A percentile compares a stretch with the other conserved stretches of the same genome.
These are phyloP conservation scores for Polylopha cassiicola DNA, from an alignment of 2,888 invertebrate species.

Conservation along the genomic window DNA sequence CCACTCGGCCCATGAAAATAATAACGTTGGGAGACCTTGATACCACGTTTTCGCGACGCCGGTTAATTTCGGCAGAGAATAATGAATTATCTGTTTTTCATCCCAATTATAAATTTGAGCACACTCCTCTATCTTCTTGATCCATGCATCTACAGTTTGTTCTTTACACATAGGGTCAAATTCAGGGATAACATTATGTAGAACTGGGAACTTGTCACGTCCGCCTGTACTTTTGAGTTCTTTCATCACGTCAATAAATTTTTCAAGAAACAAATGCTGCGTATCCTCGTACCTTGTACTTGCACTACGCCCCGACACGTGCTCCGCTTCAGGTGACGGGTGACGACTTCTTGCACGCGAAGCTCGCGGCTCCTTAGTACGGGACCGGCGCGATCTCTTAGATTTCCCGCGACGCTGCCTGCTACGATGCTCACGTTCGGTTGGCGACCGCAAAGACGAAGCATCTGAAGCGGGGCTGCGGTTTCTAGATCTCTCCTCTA, in stretches of 20 bases:
- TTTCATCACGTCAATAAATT: not conserved
- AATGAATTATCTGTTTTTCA: constrained; percentile 14
- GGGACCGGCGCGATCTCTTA: too few relatives aligned
- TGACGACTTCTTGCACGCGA: too few relatives aligned
- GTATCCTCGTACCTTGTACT: too few relatives aligned
- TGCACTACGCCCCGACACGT: too few relatives aligned
- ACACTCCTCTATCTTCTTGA: constrained; percentile 3
- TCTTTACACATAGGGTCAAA: constrained; percentile 6
- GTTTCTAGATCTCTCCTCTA: too few relatives aligned
- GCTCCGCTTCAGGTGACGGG: too few relatives aligned
- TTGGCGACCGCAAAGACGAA: too few relatives aligned
- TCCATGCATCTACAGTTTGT: constrained; percentile 3
- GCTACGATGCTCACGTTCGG: too few relatives aligned
- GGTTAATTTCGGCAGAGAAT: constrained; percentile 10
- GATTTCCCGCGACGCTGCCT: too few relatives aligned
- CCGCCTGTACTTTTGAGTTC: not conserved
- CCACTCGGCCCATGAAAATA: constrained; percentile 15
- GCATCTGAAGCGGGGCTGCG: too few relatives aligned
- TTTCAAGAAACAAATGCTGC: not conserved
- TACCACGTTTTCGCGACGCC: constrained; percentile 18
- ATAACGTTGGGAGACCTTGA: constrained; percentile 14
- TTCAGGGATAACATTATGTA: constrained; percentile 9
- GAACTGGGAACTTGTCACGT: not conserved
- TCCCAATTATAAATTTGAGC: constrained; percentile 9
- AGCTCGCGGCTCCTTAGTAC: too few relatives aligned